These are phyloP conservation scores for Brienomyrus longianalis DNA, from an alignment of 2,113 vertebrate species.

Conservation along the genomic window DNA sequence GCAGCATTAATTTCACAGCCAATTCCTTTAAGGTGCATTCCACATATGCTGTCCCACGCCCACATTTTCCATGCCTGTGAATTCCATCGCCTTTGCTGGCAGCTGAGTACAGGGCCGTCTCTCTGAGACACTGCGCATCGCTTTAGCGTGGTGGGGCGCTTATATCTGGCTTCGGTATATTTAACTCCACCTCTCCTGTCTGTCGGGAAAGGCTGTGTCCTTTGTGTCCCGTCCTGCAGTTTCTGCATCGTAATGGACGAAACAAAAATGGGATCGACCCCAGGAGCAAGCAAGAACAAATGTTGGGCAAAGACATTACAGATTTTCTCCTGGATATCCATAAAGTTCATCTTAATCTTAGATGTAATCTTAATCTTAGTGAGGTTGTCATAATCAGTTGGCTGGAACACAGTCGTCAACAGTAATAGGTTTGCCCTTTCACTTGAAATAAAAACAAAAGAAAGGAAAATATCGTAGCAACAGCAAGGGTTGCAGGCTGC, in stretches of 20 bases:
- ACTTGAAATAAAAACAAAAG: neutral
- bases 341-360: neutral
- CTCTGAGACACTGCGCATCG: neutral
- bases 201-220: neutral
- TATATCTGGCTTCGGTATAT: neutral
- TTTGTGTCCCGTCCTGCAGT: neutral
- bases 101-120: neutral
- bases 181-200: neutral
- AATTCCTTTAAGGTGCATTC: neutral
- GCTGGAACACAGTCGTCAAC: neutral
- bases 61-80: neutral
- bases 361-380: neutral
- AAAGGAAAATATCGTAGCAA: neutral
- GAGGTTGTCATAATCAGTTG: neutral
- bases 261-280: neutral
- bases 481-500: neutral
- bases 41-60: neutral
- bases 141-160: neutral
- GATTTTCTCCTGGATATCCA: neutral
- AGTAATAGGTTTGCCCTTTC: neutral
- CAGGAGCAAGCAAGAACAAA: neutral
- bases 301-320: neutral
- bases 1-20: neutral
- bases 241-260: neutral
- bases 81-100: neutral